Base-by-base conservation (phyloP, 2,888 invertebrate genomes). In the Hemistola chrysoprasaria region DNA sequence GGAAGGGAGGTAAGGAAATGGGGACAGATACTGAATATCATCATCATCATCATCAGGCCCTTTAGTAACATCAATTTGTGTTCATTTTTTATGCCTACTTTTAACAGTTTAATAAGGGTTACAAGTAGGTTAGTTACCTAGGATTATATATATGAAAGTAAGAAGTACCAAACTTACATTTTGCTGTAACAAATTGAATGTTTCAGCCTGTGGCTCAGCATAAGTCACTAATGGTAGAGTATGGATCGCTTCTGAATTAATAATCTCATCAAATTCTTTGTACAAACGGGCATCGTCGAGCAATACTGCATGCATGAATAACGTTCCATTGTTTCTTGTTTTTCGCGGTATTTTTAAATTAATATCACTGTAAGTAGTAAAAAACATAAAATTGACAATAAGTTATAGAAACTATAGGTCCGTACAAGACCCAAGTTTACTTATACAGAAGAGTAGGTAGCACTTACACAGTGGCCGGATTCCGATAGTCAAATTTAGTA, bases 321-420 rank as follows among this genome's bases (percentile, higher is more conserved):
- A 71, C 3, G 95, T 94, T 0, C 98, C 98, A 90, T 98, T 98
- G 40, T 93, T 92, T 7, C 95, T 90, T 0, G 95, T 95, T 71
- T 92, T 92, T 10, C 83, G 77, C 2, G 97, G 95, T 50, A 98
- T 84, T 50, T 92, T 90, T 35, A 98, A 74, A 35, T 84, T 87
- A 11, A 96, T 66, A 31, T 91, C 90, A 60, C 96, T 96, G 70
- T 26, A 67, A 69, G 39, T 38, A 20, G 10, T 27, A 7, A 16
- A 23, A 23, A 16, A 9, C 3, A 36, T 36, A 24, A 32, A 45
- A 28, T 23, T 16, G 16, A 3, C 4, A 16, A 2, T 16, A 16
- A 16, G n/a, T 16, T 16, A 35, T 20, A 46, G 21, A 20, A 11
- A 11, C 20, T 31, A 5, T 2, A 30, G 32, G 7, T 25, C 16